A percentile compares a stretch with the other conserved stretches of the same genome.
Evolutionary conservation across 1,140 invertebrate species (phyloP).

Genomic region (Episyrphus balteatus): DNA sequence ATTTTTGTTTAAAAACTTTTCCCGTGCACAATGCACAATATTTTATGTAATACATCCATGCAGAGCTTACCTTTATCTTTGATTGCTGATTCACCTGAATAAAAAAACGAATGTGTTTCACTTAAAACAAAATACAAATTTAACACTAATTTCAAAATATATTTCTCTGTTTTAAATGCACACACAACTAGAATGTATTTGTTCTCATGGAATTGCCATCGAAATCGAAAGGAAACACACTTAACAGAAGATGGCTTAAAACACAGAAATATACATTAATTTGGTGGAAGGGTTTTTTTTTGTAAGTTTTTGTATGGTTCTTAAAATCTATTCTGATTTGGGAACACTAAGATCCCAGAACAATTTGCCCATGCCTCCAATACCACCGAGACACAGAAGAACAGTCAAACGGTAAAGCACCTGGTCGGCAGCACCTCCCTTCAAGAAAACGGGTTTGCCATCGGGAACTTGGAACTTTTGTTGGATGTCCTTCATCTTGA

Average conservation of each 20-base stretch:
- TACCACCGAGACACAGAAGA: slow-evolving; percentile 31
- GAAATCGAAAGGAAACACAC: too few species aligned
- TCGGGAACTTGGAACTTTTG: slow-evolving; percentile 40
- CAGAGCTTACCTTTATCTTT: too few species aligned
- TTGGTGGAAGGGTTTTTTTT: background rate
- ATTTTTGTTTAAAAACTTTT: too few species aligned
- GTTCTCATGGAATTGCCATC: slow-evolving; percentile 3
- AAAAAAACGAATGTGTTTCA: too few species aligned
- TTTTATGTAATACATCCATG: too few species aligned
- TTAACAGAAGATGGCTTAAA: slow-evolving; percentile 8
- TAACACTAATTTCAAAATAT: slow-evolving; percentile 4
- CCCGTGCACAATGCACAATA: too few species aligned
- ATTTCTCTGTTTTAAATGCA: slow-evolving; percentile 30
- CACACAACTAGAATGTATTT: slow-evolving; percentile 25
- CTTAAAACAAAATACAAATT: too few species aligned
- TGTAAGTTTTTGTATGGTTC: background rate
- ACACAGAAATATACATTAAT: slow-evolving; percentile 23
- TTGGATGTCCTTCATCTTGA: slow-evolving; percentile 30
- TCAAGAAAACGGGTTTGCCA: slow-evolving; percentile 48
- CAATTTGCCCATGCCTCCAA: slow-evolving; percentile 33
- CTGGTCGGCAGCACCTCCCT: slow-evolving; percentile 45
- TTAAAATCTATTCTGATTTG: slow-evolving; percentile 16
- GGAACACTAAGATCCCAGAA: slow-evolving; percentile 32
- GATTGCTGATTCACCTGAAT: too few species aligned
- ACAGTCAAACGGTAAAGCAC: slow-evolving; percentile 42